Evolutionary conservation across 2,888 invertebrate genomes (phyloP).

Genomic region (Drosophila histrio): DNA sequence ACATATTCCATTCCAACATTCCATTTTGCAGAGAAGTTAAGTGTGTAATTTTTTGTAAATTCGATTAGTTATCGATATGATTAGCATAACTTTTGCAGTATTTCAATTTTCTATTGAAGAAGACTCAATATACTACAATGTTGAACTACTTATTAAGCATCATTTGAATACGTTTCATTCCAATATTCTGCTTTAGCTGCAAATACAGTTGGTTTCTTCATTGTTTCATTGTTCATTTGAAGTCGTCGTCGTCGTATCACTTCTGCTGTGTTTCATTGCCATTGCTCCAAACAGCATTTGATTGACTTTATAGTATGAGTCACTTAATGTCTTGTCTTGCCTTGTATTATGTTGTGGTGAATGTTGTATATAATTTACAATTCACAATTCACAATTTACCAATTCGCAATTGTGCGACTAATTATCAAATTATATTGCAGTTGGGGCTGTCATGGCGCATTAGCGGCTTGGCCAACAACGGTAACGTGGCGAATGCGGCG

Average conservation of each 20-base stretch:
- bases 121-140: too few relatives aligned
- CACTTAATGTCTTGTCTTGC: background rate
- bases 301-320: background rate
- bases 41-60: too few relatives aligned
- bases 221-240: background rate
- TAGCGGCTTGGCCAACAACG: conserved; percentile 34
- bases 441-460: conserved; percentile 57
- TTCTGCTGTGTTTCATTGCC: background rate
- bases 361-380: conserved; percentile 27
- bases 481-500: conserved; percentile 43
- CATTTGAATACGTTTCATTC: background rate
- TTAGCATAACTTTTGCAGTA: background rate
- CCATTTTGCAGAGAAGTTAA: too few relatives aligned
- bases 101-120: too few relatives aligned
- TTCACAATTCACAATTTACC: conserved; percentile 28
- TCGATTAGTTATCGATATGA: background rate
- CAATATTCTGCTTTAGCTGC: background rate
- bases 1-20: background rate
- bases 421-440: conserved; percentile 67
- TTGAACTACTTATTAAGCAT: too few relatives aligned
- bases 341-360: conserved; percentile 7
- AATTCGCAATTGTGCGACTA: conserved; percentile 55
- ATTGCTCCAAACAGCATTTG: background rate
- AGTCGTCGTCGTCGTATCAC: too few relatives aligned
- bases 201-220: too few relatives aligned